Percentiles rank a stretch among this genome's conserved stretches.
These are phyloP conservation scores for Lagopus leucura DNA, from an alignment of 2,113 vertebrate species.

Conservation along the genomic window DNA sequence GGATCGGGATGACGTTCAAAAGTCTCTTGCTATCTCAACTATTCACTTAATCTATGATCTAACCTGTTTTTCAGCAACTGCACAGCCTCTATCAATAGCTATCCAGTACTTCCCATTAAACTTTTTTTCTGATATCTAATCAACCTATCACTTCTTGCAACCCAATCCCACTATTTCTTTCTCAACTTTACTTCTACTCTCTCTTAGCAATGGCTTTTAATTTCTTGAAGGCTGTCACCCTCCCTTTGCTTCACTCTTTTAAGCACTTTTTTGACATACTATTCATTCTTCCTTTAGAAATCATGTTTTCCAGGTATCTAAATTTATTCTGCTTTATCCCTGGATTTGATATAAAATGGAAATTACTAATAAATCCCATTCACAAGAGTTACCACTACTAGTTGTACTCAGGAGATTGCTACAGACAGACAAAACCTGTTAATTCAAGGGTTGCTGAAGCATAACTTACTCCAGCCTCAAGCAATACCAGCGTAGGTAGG, in stretches of 20 bases:
- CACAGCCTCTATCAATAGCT: not conserved
- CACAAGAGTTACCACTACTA: not conserved
- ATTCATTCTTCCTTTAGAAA: not conserved
- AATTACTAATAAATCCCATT: not conserved
- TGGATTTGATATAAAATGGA: not conserved
- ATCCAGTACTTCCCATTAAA: not conserved
- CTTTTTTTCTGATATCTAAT: not conserved
- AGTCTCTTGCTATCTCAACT: not conserved
- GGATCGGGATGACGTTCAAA: not conserved
- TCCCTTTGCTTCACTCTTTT: not conserved
- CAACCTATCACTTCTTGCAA: not conserved
- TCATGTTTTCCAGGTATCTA: not conserved
- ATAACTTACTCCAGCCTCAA: constrained; percentile 52
- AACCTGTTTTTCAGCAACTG: not conserved
- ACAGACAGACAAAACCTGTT: constrained; percentile 67
- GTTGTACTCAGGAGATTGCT: constrained; percentile 8
- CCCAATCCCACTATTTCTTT: not conserved
- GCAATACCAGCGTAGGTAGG: constrained; percentile 47
- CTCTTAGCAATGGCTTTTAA: not conserved
- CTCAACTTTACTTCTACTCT: not conserved
- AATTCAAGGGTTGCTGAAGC: constrained; percentile 60
- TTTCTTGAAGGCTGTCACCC: not conserved
- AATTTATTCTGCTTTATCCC: not conserved
- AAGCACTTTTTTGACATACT: not conserved
- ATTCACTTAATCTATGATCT: not conserved